Evolutionary conservation across 2,113 vertebrate genomes (phyloP), one percentile per base, ranked within the genome.

Genomic region (Bufo bufo): DNA sequence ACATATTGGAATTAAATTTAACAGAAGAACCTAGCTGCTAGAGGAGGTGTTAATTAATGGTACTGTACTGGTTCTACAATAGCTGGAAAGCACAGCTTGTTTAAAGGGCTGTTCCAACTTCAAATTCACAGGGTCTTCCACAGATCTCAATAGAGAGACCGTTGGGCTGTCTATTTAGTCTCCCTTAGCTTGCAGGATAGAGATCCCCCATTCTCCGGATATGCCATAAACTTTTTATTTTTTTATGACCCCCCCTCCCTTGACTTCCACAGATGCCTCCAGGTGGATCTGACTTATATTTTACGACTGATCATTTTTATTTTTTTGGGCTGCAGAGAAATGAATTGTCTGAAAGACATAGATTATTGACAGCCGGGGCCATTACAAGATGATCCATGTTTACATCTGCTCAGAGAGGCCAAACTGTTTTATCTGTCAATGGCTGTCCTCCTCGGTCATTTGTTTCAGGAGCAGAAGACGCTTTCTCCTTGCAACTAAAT

Each of bases 361-460:
- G 63, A 83, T 83, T 52, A 52, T 17, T 50, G 11, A 45, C 23
- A 80, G n/a, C 13, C 19, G 2, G 20, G 33, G 59, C n/a, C n/a
- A 52, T 83, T 52, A 69, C 14, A 6, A 17, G 23, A 47, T 75
- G 69, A 74, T 85, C 65, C 50, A 85, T 58, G 83, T 74, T 72
- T 54, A 47, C 63, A 84, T 63, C 80, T 47, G 23, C 1, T 8
- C 0, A 3, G 43, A 61, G 9, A 59, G 23, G 13, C n/a, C 14
- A 33, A 56, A 56, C 19, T 59, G 59, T 8, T 75, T 80, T 14
- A 45, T 59, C 79, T 63, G 52, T 61, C 33, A 33, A 1, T 20
- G 66, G 12, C 10, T 54, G 82, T 56, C 66, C 71, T 83, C 10
- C 43, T 14, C 9, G 10, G 16, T 14, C 82, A 72, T 72, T 72